phyloP scores from a whole-genome alignment of 2,797 vertebrate genomes.

The Centropyge bicolor region DNA sequence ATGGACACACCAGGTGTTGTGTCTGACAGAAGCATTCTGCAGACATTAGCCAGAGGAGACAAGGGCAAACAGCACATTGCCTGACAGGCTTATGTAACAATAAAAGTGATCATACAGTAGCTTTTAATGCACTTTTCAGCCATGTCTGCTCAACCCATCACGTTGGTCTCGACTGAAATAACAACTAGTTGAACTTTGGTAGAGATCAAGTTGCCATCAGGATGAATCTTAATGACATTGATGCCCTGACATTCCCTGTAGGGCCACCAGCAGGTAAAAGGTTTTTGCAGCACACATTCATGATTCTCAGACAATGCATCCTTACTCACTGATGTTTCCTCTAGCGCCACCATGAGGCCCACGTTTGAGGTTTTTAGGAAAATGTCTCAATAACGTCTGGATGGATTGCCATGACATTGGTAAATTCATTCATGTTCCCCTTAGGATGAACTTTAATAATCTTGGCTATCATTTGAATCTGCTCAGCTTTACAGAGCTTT shows the following conservation, averaged over 20 bases:
- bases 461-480: too few relatives aligned
- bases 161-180: conserved; percentile 1
- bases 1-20: conserved; percentile 48
- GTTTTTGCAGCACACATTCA: neutral
- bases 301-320: neutral
- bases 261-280: neutral
- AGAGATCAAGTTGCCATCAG: too few relatives aligned
- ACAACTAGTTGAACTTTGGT: neutral
- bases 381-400: neutral
- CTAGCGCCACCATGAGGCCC: neutral
- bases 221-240: too few relatives aligned
- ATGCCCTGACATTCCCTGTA: too few relatives aligned
- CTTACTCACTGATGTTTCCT: neutral
- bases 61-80: conserved; percentile 26
- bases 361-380: neutral
- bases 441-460: too few relatives aligned
- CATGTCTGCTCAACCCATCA: neutral
- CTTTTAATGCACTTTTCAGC: conserved; percentile 8
- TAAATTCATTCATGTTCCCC: neutral
- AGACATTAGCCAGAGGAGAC: conserved; percentile 49
- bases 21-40: conserved; percentile 48
- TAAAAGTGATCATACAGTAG: conserved; percentile 9
- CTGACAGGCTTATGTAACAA: conserved; percentile 22
- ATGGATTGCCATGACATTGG: neutral
- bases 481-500: too few relatives aligned